Conservation (phyloP, 2,113 vertebrate species). For the Istiophorus platypterus region DNA sequence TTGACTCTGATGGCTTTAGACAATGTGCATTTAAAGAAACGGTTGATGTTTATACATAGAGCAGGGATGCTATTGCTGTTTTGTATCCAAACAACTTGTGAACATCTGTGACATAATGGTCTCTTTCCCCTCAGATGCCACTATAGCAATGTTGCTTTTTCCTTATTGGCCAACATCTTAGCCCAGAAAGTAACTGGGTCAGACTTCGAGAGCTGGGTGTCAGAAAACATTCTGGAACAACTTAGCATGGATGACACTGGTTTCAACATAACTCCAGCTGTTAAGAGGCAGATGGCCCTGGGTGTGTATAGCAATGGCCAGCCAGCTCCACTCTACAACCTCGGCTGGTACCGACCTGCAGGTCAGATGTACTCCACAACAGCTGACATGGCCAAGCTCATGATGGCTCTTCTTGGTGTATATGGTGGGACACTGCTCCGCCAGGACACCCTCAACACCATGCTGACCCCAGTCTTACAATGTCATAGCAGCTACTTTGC, state of each 20-base stretch:
- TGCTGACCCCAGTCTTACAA: constrained; percentile 87
- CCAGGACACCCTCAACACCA: constrained; percentile 87
- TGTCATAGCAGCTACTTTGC: constrained; percentile 91
- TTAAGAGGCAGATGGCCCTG: constrained; percentile 86
- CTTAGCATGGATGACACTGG: constrained; percentile 91
- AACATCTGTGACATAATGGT: background rate
- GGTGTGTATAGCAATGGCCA: constrained; percentile 89
- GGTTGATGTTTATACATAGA: background rate
- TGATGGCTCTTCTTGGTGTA: constrained; percentile 87
- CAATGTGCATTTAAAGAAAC: background rate
- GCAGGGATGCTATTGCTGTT: background rate
- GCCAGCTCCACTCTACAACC: constrained; percentile 89
- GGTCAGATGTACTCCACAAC: constrained; percentile 95
- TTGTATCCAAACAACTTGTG: background rate
- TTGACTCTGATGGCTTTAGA: background rate
- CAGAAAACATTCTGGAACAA: constrained; percentile 86
- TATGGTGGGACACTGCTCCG: constrained; percentile 81
- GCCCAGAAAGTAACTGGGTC: constrained; percentile 81
- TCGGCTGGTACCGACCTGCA: constrained; percentile 93
- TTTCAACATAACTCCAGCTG: constrained; percentile 84
- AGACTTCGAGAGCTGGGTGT: constrained; percentile 91
- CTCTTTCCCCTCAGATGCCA: constrained; percentile 86
- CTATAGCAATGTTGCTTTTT: constrained; percentile 95
- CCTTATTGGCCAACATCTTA: constrained; percentile 89
- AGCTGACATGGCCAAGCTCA: constrained; percentile 91